Percentiles rank a stretch among this genome's conserved stretches.
Evolutionary conservation across 2,113 vertebrate genomes (phyloP).

Genomic region (Pterocles orientalis): DNA sequence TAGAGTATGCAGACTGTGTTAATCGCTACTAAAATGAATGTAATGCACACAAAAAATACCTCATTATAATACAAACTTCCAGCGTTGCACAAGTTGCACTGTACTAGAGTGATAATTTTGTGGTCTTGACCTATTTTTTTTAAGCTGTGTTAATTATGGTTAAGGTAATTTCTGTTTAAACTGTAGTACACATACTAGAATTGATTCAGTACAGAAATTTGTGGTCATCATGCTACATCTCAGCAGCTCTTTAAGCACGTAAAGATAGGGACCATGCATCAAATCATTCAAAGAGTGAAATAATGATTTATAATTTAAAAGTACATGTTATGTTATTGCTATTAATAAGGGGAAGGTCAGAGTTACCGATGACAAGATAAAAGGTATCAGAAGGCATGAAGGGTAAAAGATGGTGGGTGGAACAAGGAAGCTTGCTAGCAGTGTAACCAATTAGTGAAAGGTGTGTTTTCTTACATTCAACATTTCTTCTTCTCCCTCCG

Average conservation of each 20-base stretch:
- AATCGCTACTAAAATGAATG: background rate
- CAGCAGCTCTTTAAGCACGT: background rate
- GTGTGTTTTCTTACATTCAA: background rate
- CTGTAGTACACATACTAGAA: background rate
- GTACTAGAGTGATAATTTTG: background rate
- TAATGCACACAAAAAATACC: background rate
- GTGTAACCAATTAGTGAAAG: background rate
- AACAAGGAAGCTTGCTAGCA: background rate
- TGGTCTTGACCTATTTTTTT: background rate
- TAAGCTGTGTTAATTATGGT: background rate
- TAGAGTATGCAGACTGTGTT: background rate
- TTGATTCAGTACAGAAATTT: background rate
- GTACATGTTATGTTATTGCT: background rate
- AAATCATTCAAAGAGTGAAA: background rate
- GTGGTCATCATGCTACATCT: background rate
- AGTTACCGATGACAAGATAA: background rate
- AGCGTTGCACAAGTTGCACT: background rate
- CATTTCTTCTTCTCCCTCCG: background rate
- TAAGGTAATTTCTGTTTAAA: constrained; percentile 16
- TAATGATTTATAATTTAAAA: background rate
- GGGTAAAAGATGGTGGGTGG: background rate
- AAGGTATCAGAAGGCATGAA: background rate
- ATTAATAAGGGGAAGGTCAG: background rate
- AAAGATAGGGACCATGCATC: background rate
- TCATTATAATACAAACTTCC: background rate